Evolutionary conservation across 2,797 vertebrate species (phyloP), one percentile per base, ranked within the genome.

Genomic region (Pangasius krempfi): DNA sequence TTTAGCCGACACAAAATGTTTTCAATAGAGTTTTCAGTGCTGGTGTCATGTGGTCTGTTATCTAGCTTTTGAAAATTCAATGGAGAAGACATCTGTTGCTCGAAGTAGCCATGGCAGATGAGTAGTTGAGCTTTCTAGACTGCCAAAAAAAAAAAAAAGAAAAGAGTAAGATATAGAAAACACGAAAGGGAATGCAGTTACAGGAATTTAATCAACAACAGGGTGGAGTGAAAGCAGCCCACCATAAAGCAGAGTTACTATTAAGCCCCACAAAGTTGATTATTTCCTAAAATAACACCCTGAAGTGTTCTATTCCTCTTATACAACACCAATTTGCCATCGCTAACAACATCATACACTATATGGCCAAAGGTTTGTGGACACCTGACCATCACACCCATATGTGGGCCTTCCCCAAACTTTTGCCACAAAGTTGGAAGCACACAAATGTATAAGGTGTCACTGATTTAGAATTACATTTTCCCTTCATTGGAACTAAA

Each of bases 1-100:
- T 76, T 52, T 76, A 76, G 47, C 27, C 6, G 47, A 76, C 44
- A 4, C 47, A 82, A 44, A 82, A 40, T 44, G 79, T 62, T 82
- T 62, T 25, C 56, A 60, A 10, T 54, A 9, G 22, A 58, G 60
- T 30, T 56, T 81, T 78, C 25, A 52, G 40, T 4, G 10, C 40
- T 47, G 22, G 37, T 10, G 37, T 27, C 10, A 33, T n/a, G n/a
- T 16, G 25, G 1, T 79, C n/a, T 78, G 54, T 60, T 60, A 33
- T 86, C 85, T 33, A 54, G 44, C 68, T 70, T 70, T 54, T 30
- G 30, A 58, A 72, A 87, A 33, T 62, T n/a, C 76, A 16, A 20
- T 27, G 47, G 18, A 54, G 7, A 37, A 84, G 80, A 88, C 70
- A 76, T 88, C 70, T 84, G 81, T 66, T 87, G 78, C 78, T 60